Percentiles rank a stretch among this genome's conserved stretches.
Conservation (phyloP, 53 echinoderm and acorn worm species). For the Mesocentrotus franciscanus region DNA sequence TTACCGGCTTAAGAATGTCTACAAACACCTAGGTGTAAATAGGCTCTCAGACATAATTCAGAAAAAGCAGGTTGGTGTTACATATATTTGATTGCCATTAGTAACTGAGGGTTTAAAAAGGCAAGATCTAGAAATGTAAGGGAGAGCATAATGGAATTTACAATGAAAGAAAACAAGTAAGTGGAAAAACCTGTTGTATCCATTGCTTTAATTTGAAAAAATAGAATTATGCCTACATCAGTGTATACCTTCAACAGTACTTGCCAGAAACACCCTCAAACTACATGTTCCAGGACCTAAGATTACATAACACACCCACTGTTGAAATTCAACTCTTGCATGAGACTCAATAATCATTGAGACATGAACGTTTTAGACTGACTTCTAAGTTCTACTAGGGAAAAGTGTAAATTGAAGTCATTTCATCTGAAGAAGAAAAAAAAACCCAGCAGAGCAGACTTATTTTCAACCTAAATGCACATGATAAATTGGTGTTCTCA, state of each 20-base stretch:
- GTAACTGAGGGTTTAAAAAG: background rate
- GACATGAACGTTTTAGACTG: background rate
- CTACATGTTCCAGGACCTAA: background rate
- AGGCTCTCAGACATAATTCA: conserved; percentile 2
- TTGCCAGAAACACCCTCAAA: background rate
- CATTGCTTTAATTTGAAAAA: background rate
- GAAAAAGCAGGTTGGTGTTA: background rate
- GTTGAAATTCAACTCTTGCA: too few relatives aligned
- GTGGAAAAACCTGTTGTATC: background rate
- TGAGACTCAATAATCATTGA: background rate
- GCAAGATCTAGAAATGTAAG: background rate
- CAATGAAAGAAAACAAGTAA: background rate
- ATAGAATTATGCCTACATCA: background rate
- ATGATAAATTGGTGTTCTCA: background rate
- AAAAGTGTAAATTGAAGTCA: background rate
- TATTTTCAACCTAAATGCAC: background rate
- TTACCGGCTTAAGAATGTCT: background rate
- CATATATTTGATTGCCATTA: background rate
- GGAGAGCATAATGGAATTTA: background rate
- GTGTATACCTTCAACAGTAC: background rate
- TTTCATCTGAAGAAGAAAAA: background rate
- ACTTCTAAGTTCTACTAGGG: background rate
- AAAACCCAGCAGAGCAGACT: background rate
- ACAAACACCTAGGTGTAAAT: conserved; percentile 38
- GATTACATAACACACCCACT: background rate